Evolutionary conservation across 1,140 invertebrate species (phyloP), one percentile per base, ranked within the genome.

Genomic region (Protaetia brevitarsis): DNA sequence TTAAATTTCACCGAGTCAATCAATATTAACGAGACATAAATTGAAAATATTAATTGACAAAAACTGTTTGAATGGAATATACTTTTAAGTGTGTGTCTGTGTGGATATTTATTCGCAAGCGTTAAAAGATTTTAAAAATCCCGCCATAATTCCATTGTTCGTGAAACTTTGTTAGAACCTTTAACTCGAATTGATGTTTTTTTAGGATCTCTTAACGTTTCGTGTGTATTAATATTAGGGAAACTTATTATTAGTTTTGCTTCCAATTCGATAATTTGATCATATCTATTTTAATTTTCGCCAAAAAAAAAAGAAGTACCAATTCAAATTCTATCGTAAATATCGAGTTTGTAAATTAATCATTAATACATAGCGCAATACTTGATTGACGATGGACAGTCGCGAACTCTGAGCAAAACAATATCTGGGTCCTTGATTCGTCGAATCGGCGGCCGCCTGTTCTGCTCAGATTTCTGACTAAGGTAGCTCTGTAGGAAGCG

Each of bases 401-500:
- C 23, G 10, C 41, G 41, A 45, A 45, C 41, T 64, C 23, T 66
- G 45, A 60, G 65, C 64, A 66, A 66, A 68, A 66, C 59, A 66
- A 31, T 64, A 58, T 26, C 65, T 57, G 36, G 64, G 60, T 66
- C 64, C 59, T 66, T 41, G 45, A 56, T 65, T 65, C 51, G 19
- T 45, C 23, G 64, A 56, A 41, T 37, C 26, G 29, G 63, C 41
- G 41, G 16, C 41, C 41, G 16, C 23, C 51, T 69, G 68, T 68
- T 65, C 64, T 68, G 69, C 67, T 68, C 64, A 60, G 61, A 68
- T 13, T 70, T 70, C 76, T 77, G 74, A 78, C 72, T 76, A 72
- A 77, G 75, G 75, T 81, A 82, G 81, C 79, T 81, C 76, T 80
- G 73, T 81, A 82, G 80, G 80, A 76, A 76, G 72, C 72, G 75